Conservation (phyloP, 1,140 invertebrate species). For the Drosophila tsacasi region DNA sequence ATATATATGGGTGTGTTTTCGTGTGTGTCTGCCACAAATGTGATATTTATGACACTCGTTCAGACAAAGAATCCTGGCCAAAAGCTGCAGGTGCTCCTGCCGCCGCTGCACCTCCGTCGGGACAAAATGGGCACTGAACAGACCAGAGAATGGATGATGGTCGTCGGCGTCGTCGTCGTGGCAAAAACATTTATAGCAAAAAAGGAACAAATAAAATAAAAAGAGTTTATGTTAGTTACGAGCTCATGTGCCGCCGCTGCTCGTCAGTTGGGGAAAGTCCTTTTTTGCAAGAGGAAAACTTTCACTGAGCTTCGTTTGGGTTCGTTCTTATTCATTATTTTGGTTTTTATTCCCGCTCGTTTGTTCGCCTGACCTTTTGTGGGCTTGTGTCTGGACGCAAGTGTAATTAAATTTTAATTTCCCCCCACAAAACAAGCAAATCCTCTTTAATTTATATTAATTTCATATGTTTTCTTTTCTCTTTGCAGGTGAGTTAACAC, state of each 20-base stretch:
- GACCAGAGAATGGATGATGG: conserved; percentile 27
- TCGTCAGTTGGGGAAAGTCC: conserved; percentile 32
- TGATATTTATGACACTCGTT: conserved; percentile 76
- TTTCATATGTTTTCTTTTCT: conserved; percentile 52
- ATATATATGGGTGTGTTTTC: conserved; percentile 5
- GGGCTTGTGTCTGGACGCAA: conserved; percentile 36
- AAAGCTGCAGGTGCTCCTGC: conserved; percentile 42
- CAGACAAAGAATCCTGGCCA: conserved; percentile 58
- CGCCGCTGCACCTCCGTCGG: background rate
- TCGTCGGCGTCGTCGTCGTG: conserved; percentile 3
- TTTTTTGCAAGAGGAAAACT: conserved; percentile 35
- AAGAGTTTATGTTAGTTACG: conserved; percentile 51
- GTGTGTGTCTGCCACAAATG: conserved; percentile 78
- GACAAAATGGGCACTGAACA: conserved; percentile 19
- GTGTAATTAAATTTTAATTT: conserved; percentile 78
- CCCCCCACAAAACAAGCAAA: conserved; percentile 41
- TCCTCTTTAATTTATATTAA: conserved; percentile 73
- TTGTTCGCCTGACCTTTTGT: conserved; percentile 52
- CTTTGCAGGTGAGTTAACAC: conserved; percentile 60
- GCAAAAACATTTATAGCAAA: conserved; percentile 33
- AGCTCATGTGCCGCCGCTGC: conserved; percentile 6
- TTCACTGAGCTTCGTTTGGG: conserved; percentile 47
- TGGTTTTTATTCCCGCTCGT: conserved; percentile 41
- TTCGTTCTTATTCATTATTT: conserved; percentile 45
- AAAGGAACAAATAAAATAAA: background rate